phyloP scores from a whole-genome alignment of 2,888 invertebrate species.

The Drosophila affinis region DNA sequence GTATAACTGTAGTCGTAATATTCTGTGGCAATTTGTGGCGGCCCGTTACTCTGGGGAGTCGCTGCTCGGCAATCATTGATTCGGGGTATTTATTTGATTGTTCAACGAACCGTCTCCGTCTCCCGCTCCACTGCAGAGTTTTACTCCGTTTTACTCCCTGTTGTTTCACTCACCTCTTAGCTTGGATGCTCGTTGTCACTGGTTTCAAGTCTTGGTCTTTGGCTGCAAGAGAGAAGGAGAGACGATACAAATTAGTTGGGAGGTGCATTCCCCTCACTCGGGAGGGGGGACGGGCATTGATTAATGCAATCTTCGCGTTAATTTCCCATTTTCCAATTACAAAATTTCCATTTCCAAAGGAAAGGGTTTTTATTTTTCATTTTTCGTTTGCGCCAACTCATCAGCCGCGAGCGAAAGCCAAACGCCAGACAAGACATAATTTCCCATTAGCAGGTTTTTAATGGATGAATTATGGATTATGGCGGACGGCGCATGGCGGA shows the following conservation, averaged over 20 bases:
- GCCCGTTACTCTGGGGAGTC: not conserved
- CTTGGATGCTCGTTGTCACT: slow-evolving; percentile 27
- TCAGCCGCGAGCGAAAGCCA: slow-evolving; percentile 38
- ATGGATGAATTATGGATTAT: slow-evolving; percentile 34
- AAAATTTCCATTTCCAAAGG: slow-evolving; percentile 14
- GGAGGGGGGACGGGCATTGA: slow-evolving; percentile 2
- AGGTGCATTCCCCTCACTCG: slow-evolving; percentile 6
- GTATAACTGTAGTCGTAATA: not conserved
- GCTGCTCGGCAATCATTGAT: not conserved
- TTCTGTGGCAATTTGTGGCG: not conserved
- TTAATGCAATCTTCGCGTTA: slow-evolving; percentile 22
- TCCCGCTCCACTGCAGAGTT: not conserved
- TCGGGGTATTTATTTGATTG: not conserved
- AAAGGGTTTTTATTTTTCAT: not conserved
- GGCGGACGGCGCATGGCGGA: slow-evolving; percentile 39
- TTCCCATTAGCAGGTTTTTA: slow-evolving; percentile 48
- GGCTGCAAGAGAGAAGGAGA: slow-evolving; percentile 59
- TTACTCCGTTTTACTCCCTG: not conserved
- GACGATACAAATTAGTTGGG: slow-evolving; percentile 14
- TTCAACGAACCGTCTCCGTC: slow-evolving; percentile 15
- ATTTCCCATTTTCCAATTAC: slow-evolving; percentile 15
- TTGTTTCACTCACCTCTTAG: slow-evolving; percentile 58
- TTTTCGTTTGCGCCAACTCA: slow-evolving; percentile 35
- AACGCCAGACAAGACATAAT: slow-evolving; percentile 32
- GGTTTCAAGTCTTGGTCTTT: slow-evolving; percentile 54